These are phyloP conservation scores for Griposia aprilina DNA, from an alignment of 2,888 invertebrate genomes.

Conservation along the genomic window DNA sequence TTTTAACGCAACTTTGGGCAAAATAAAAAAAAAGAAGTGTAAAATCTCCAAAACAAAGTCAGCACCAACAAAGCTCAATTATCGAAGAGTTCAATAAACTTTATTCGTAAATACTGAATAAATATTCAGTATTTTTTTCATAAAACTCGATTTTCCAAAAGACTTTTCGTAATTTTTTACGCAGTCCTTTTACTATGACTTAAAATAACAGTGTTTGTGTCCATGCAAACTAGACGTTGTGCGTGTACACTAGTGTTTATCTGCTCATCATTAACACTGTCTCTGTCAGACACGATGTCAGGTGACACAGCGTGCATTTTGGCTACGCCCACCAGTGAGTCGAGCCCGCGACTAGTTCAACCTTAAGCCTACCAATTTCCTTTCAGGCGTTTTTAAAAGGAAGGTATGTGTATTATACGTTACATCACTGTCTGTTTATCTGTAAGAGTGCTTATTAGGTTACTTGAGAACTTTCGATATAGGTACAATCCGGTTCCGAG, in stretches of 20 bases:
- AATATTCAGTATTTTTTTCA: background rate
- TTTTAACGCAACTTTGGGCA: background rate
- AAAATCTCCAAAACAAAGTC: background rate
- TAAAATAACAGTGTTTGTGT: too few species aligned
- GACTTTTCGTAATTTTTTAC: background rate
- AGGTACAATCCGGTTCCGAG: too few species aligned
- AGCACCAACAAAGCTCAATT: background rate
- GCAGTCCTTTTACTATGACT: too few species aligned
- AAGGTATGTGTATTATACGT: too few species aligned
- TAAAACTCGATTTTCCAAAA: background rate
- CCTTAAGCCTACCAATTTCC: conserved; percentile 20
- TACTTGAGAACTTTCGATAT: background rate
- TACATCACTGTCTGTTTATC: background rate
- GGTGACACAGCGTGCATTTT: too few species aligned
- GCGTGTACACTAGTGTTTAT: too few species aligned
- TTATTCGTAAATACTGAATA: background rate
- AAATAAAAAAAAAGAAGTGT: background rate
- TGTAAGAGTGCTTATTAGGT: background rate
- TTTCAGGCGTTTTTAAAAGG: background rate
- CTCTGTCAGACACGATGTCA: too few species aligned
- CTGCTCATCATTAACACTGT: too few species aligned
- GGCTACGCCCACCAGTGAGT: too few species aligned
- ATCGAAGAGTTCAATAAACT: background rate
- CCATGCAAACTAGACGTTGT: too few species aligned
- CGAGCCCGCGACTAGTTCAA: too few species aligned